These are phyloP conservation scores for Anolis sagrei DNA, from an alignment of 2,113 vertebrate genomes.

Conservation along the genomic window DNA sequence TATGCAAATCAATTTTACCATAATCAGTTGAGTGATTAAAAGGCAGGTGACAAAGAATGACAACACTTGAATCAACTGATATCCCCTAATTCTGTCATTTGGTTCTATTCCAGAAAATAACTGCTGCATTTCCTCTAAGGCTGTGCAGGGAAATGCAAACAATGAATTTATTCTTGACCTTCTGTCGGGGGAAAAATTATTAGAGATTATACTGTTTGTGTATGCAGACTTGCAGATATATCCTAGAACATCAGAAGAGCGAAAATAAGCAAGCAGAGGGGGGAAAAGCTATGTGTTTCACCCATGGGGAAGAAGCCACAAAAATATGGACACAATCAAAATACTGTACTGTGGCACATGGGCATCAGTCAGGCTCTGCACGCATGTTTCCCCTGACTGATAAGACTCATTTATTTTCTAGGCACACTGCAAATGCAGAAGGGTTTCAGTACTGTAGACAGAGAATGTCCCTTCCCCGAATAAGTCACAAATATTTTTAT, in stretches of 20 bases:
- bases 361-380: neutral
- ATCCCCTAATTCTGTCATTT: neutral
- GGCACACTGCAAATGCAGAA: neutral
- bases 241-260: neutral
- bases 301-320: neutral
- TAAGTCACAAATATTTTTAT: neutral
- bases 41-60: neutral
- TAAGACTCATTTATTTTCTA: neutral
- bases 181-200: neutral
- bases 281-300: neutral
- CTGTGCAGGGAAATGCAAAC: neutral
- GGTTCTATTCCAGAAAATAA: neutral
- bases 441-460: too few relatives aligned
- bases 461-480: neutral
- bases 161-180: neutral
- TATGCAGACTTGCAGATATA: neutral
- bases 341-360: too few relatives aligned
- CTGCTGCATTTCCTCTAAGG: neutral
- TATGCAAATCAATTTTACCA: neutral
- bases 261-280: neutral
- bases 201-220: neutral
- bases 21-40: neutral
- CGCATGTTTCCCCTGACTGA: neutral
- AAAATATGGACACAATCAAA: neutral
- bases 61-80: neutral